Conservation (phyloP, 2,113 vertebrate species). For the Gila orcuttii region DNA sequence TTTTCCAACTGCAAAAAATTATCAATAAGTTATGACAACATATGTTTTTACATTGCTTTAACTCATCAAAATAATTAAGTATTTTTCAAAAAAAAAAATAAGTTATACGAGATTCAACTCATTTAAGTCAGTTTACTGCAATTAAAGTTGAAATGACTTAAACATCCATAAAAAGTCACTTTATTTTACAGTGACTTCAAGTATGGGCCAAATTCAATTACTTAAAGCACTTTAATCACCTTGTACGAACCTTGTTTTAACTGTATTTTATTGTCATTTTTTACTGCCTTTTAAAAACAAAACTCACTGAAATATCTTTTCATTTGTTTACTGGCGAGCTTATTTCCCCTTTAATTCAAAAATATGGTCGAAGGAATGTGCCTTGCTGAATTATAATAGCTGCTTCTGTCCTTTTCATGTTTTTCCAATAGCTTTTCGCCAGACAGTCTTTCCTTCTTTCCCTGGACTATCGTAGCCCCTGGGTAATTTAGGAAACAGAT, state of each 20-base stretch:
- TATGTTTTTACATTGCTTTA: too few species aligned
- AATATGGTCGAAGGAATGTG: conserved; percentile 31
- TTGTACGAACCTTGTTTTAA: not conserved
- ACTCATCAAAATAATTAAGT: too few species aligned
- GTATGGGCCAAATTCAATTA: too few species aligned
- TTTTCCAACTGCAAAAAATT: too few species aligned
- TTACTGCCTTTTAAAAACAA: not conserved
- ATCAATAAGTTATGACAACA: too few species aligned
- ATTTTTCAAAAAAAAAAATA: too few species aligned
- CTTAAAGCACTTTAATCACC: too few species aligned
- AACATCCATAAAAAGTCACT: too few species aligned
- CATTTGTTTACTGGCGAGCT: not conserved
- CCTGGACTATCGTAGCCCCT: conserved; percentile 65
- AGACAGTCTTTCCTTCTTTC: conserved; percentile 57
- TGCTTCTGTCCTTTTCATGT: conserved; percentile 55
- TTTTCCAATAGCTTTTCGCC: conserved; percentile 58
- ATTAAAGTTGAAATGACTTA: too few species aligned
- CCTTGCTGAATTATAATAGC: conserved; percentile 51
- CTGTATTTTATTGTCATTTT: not conserved
- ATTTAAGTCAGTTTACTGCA: too few species aligned
- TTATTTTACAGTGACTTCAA: too few species aligned
- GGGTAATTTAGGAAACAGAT: conserved; percentile 73
- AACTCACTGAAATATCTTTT: not conserved
- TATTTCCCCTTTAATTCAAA: not conserved
- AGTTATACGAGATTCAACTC: too few species aligned